phyloP scores from a whole-genome alignment of 2,797 vertebrate genomes.

The Garrulus glandarius region DNA sequence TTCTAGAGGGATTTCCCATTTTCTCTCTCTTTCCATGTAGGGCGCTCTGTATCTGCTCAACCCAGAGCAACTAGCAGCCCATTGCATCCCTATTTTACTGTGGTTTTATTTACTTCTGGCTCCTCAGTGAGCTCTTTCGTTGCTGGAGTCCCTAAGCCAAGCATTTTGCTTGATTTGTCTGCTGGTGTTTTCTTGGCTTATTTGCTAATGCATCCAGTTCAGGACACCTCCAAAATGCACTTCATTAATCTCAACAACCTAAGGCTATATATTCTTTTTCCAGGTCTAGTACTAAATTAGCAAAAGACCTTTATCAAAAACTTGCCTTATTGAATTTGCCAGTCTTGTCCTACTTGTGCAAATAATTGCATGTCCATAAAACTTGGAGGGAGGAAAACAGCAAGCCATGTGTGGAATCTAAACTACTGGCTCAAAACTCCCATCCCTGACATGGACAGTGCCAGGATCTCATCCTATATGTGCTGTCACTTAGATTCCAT shows the following conservation, averaged over 20 bases:
- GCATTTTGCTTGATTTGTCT: neutral
- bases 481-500: neutral
- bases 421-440: neutral
- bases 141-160: neutral
- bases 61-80: neutral
- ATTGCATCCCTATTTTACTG: neutral
- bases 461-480: neutral
- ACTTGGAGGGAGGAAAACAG: neutral
- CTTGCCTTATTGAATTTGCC: slow-evolving; percentile 26
- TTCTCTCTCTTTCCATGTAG: neutral
- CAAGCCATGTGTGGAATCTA: neutral
- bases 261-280: neutral
- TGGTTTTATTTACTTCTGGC: neutral
- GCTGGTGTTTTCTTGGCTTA: neutral
- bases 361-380: slow-evolving; percentile 22
- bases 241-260: slow-evolving; percentile 28
- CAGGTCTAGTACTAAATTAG: neutral
- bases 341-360: neutral
- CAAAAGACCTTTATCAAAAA: slow-evolving; percentile 15
- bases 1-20: slow-evolving; percentile 1
- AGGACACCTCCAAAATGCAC: neutral
- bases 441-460: neutral
- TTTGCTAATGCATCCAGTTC: slow-evolving; percentile 7
- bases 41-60: neutral
- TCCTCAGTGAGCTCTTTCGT: neutral